Evolutionary conservation across 2,113 vertebrate species (phyloP).

Genomic region (Lepidothrix coronata): DNA sequence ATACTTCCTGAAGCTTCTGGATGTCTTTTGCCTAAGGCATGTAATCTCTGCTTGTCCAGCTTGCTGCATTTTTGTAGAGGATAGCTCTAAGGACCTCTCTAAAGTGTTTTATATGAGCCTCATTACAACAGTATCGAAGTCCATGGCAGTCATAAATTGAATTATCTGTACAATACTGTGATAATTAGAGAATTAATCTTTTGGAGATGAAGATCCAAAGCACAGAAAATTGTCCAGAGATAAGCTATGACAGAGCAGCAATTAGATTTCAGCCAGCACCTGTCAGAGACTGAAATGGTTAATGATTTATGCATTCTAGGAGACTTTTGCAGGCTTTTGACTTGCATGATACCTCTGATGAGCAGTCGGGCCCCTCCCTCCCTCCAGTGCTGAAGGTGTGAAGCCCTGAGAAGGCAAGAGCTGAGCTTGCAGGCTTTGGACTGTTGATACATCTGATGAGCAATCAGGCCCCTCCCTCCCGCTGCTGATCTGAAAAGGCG

Average conservation of each 20-base stretch:
- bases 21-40: neutral
- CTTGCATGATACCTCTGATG: too few species aligned
- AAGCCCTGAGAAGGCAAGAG: too few species aligned
- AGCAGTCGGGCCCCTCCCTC: too few species aligned
- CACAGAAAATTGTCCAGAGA: neutral
- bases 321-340: too few species aligned
- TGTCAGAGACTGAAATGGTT: too few species aligned
- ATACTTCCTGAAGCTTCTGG: neutral
- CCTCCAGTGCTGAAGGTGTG: too few species aligned
- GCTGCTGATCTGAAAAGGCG: too few species aligned
- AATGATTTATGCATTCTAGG: too few species aligned
- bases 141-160: neutral
- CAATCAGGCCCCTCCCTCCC: too few species aligned
- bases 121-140: neutral
- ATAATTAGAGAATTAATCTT: neutral
- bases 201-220: neutral
- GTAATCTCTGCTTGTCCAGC: neutral
- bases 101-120: neutral
- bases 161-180: neutral
- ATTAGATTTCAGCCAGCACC: neutral
- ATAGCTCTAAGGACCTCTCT: neutral
- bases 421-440: too few species aligned
- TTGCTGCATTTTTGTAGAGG: neutral
- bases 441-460: too few species aligned
- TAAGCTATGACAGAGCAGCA: neutral